These are phyloP conservation scores for Lasius fuliginosus DNA, from an alignment of 2,888 invertebrate genomes.

Conservation along the genomic window DNA sequence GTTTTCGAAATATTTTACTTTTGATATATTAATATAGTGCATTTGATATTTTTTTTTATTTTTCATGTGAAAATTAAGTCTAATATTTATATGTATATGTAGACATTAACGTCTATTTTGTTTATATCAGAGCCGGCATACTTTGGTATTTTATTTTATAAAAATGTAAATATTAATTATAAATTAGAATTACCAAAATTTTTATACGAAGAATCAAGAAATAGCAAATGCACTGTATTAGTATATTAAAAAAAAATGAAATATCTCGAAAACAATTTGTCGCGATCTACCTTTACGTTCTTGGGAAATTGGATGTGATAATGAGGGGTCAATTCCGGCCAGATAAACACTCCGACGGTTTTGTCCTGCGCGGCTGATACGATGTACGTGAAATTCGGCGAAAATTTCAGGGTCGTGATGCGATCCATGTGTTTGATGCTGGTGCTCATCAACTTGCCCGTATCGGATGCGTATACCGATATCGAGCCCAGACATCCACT, in stretches of 20 bases:
- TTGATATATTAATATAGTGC: no score
- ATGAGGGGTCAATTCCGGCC: slow-evolving; percentile 62
- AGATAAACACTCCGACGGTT: slow-evolving; percentile 68
- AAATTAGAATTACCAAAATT: neutral
- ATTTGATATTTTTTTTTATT: no score
- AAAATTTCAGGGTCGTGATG: slow-evolving; percentile 72
- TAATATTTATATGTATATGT: no score
- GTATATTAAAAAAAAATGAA: neutral
- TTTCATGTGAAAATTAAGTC: no score
- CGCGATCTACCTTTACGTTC: slow-evolving; percentile 68
- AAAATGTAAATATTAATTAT: neutral
- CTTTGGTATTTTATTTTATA: neutral
- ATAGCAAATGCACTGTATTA: neutral
- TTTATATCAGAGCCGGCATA: neutral
- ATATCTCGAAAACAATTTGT: neutral
- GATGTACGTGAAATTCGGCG: slow-evolving; percentile 75
- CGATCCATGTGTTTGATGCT: neutral
- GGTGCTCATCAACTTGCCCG: slow-evolving; percentile 28
- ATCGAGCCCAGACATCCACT: slow-evolving; percentile 72
- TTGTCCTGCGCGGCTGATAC: slow-evolving; percentile 65
- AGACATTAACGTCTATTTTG: no score
- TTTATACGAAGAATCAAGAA: neutral
- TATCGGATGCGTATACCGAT: neutral
- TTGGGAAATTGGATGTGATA: slow-evolving; percentile 70
- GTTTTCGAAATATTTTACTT: no score